phyloP scores from a whole-genome alignment of 30 jellyfish, hydroid and myxozoan species.

The Clytia hemisphaerica region DNA sequence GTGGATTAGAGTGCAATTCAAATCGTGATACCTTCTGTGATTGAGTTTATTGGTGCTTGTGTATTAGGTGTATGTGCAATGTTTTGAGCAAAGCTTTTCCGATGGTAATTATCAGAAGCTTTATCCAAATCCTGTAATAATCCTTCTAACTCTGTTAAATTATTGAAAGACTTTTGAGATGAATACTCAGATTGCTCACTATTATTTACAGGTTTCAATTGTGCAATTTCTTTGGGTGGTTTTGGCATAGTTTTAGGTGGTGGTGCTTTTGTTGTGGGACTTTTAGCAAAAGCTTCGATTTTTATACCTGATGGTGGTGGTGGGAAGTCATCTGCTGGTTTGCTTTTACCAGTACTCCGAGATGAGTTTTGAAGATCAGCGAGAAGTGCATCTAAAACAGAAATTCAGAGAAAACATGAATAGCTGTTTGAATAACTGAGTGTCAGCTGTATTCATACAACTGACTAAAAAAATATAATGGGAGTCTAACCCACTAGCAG shows the following conservation, averaged over 20 bases:
- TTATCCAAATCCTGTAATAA: conserved; percentile 64
- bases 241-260: conserved; percentile 33
- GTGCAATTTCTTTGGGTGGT: conserved; percentile 46
- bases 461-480: no score
- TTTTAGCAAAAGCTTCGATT: not conserved
- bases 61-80: no score
- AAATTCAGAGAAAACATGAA: not conserved
- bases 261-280: conserved; percentile 1
- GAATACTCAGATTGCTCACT: not conserved
- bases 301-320: conserved; percentile 20
- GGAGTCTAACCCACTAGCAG: no score
- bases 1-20: no score
- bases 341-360: not conserved
- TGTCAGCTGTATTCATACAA: no score
- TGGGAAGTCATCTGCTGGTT: conserved; percentile 20
- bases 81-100: no score
- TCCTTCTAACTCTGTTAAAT: conserved; percentile 66
- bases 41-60: no score
- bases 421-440: no score
- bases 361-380: conserved; percentile 77
- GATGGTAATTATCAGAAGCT: no score
- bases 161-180: not conserved
- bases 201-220: not conserved
- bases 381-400: conserved; percentile 72
- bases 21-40: no score